phyloP scores from a whole-genome alignment of 30 jellyfish, hydroid and myxozoan species.

The Aurelia aurita complex sp. Pacific region DNA sequence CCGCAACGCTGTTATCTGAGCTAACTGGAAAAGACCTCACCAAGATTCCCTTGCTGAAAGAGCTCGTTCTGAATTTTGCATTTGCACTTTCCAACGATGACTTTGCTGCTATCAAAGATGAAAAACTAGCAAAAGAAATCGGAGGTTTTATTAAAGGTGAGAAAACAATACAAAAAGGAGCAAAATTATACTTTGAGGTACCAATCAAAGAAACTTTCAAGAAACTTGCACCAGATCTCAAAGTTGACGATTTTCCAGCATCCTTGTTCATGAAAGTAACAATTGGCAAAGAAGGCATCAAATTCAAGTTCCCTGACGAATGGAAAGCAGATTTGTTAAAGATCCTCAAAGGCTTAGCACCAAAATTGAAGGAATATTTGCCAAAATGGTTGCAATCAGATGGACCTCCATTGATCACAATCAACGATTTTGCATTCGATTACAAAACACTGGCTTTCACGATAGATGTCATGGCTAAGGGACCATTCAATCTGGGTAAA shows the following conservation, averaged over 20 bases:
- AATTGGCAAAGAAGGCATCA: constrained; percentile 48
- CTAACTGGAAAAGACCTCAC: constrained; percentile 71
- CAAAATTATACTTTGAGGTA: constrained; percentile 41
- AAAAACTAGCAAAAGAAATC: constrained; percentile 37
- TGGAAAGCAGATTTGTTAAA: constrained; percentile 66
- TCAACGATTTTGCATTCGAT: constrained; percentile 59
- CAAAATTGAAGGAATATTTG: constrained; percentile 63
- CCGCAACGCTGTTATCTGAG: constrained; percentile 38
- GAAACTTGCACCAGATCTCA: constrained; percentile 51
- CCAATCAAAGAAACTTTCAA: constrained; percentile 71
- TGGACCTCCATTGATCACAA: constrained; percentile 58
- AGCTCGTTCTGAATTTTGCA: constrained; percentile 47
- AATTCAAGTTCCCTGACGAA: constrained; percentile 72
- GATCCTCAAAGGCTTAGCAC: constrained; percentile 68
- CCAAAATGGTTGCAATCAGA: constrained; percentile 70
- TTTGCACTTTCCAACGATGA: constrained; percentile 58
- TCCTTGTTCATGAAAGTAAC: constrained; percentile 47
- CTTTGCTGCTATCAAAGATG: constrained; percentile 50
- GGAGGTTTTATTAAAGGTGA: constrained; percentile 37
- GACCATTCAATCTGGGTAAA: constrained; percentile 66
- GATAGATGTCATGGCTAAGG: constrained; percentile 33
- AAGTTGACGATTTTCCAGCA: constrained; percentile 54
- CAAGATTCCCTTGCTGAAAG: constrained; percentile 70
- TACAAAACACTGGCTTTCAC: constrained; percentile 60
- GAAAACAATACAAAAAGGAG: constrained; percentile 59